phyloP scores from a whole-genome alignment of 2,888 invertebrate genomes.

The Pantelozetes paolii region DNA sequence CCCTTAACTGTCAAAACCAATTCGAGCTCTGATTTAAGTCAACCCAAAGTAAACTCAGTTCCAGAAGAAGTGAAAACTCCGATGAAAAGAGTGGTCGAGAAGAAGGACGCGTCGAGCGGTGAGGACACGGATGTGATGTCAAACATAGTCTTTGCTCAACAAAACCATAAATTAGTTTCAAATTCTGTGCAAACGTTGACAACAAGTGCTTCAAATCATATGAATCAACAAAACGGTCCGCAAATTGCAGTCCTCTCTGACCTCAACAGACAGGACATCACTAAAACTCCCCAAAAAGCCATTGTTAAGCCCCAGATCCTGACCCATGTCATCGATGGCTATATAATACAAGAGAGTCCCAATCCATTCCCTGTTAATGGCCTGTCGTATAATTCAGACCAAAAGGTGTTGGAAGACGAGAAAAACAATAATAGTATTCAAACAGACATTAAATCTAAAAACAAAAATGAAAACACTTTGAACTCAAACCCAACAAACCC shows the following conservation, averaged over 20 bases:
- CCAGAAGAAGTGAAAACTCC: not conserved
- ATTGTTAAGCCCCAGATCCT: constrained; percentile 64
- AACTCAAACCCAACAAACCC: not conserved
- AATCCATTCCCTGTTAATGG: constrained; percentile 56
- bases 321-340: constrained; percentile 94
- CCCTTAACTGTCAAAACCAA: not conserved
- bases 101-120: constrained; percentile 31
- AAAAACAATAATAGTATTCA: constrained; percentile 26
- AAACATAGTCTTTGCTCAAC: not conserved
- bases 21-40: not conserved
- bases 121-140: not conserved
- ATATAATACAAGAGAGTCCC: constrained; percentile 84
- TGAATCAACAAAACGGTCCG: not conserved
- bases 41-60: not conserved
- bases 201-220: not conserved
- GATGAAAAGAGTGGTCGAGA: constrained; percentile 23
- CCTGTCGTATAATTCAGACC: not conserved
- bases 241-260: not conserved
- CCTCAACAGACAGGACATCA: constrained; percentile 1
- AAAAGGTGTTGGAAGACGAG: not conserved
- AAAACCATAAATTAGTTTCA: not conserved
- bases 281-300: constrained; percentile 46
- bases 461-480: constrained; percentile 2
- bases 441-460: constrained; percentile 14
- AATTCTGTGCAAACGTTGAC: constrained; percentile 19